Evolutionary conservation across 2,113 vertebrate genomes (phyloP), one percentile per base, ranked within the genome.

Genomic region (Oenanthe oenanthe): DNA sequence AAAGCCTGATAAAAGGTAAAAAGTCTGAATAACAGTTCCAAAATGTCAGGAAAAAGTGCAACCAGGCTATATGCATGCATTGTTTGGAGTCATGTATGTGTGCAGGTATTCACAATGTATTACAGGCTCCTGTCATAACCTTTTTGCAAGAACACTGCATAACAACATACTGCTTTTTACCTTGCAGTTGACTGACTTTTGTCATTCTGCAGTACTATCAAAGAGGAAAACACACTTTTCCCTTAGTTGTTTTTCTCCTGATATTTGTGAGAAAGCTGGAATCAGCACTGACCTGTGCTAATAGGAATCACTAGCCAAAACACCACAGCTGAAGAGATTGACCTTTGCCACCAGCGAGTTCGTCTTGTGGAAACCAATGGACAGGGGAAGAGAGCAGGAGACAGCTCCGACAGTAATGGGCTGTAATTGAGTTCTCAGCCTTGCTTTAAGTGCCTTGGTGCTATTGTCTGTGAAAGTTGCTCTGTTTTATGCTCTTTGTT

Each of bases 381-480:
- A 56, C 79, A 86, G 48, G 38, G 78, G 94, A 85, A 97, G 87
- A 54, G 13, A 38, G 60, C 12, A 18, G 88, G 84, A 94, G 77
- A 88, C 45, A 80, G 80, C 58, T 96, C 86, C 1, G 4, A 95
- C 96, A 94, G 96, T 97, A 97, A 97, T 92, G 89, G 95, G 81
- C 91, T 97, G 68, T 97, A 97, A 98, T 96, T 97, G 97, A 98
- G 97, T 97, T 96, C 95, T 98, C 92, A 85, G 93, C 85, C 95
- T 96, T 97, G 95, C 94, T 98, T 96, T 96, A 97, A 97, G 95
- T 96, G 93, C 95, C 87, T 21, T 75, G 81, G 96, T 90, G 93
- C 36, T 95, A 97, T 96, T 95, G 95, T 88, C 96, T 98, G 97
- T 98, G 97, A 97, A 98, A 98, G 97, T 91, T 97, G 94, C 93